These are phyloP conservation scores for Geococcyx californianus DNA, from an alignment of 2,113 vertebrate genomes.

Conservation along the genomic window DNA sequence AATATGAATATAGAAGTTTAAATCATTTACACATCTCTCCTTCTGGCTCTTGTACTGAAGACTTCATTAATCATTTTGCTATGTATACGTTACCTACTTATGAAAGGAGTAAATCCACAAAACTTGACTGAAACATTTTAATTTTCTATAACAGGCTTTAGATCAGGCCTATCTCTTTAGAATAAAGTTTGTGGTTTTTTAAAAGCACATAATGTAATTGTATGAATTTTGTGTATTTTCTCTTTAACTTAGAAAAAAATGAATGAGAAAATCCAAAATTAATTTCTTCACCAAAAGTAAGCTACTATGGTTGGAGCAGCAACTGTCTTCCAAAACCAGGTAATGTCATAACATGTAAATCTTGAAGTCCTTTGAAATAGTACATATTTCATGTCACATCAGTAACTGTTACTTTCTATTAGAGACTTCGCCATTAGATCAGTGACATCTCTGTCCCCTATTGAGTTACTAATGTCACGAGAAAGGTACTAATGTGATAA, in stretches of 20 bases:
- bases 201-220: neutral
- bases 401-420: conserved; percentile 56
- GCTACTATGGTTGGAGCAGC: neutral
- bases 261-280: accelerated
- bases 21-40: neutral
- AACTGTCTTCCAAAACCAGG: neutral
- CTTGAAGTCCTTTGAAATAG: conserved; percentile 14
- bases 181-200: neutral
- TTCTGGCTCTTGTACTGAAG: neutral
- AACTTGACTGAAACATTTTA: neutral
- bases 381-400: conserved; percentile 51
- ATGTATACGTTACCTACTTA: neutral
- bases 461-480: conserved; percentile 61
- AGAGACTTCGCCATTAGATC: conserved; percentile 49
- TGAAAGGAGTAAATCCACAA: neutral
- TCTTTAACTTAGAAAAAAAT: neutral
- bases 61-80: neutral
- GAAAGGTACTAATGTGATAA: conserved; percentile 71
- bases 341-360: conserved; percentile 15
- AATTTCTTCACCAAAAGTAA: neutral
- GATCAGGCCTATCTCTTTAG: neutral
- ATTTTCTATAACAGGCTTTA: neutral
- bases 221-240: neutral
- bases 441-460: conserved; percentile 62
- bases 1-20: neutral